Base-by-base conservation (phyloP, 2,888 invertebrate genomes). In the Andricus quercusramuli region DNA sequence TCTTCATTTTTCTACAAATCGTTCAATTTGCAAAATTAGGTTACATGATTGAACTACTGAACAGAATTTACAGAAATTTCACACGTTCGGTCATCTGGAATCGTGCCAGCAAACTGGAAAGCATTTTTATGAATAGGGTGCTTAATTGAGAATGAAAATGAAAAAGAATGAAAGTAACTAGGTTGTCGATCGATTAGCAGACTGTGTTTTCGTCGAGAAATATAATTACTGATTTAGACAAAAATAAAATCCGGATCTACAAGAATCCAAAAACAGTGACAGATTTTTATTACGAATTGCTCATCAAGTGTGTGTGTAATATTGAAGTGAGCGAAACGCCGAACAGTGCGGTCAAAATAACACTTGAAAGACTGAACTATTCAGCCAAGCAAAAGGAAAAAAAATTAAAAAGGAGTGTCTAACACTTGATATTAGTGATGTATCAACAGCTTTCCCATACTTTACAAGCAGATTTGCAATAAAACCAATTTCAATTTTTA, bases 51-150 rank as follows among this genome's bases (percentile, higher is more conserved):
- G 70, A 70, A 70, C 70, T 70, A 29, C 70, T 70, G 51, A 32
- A 70, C 47, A 25, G 47, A 70, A 47, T 70, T 51, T 51, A 51
- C 51, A 70, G 29, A 51, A 70, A 70, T 70, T 70, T 70, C 51
- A 70, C 70, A 70, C 70, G 11, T 51, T 70, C 51, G n/a, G 29
- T 70, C 47, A 32, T 70, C 70, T 51, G 70, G 70, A 70, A 70
- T 25, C 20, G 70, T 70, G 70, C 70, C 70, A 70, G 70, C 47
- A 11, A 51, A 25, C 20, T 70, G 70, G 29, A 70, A 70, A 70
- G 51, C 29, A 70, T 70, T 70, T 70, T 70, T 51, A 70, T 70
- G 51, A 51, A 70, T 70, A 51, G 70, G 29, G 51, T 70, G 70
- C 70, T 70, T 70, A 70, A 70, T 70, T 70, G 70, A 70, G 59